Base-by-base conservation (phyloP, 2,113 vertebrate genomes). In the Panthera leo region DNA sequence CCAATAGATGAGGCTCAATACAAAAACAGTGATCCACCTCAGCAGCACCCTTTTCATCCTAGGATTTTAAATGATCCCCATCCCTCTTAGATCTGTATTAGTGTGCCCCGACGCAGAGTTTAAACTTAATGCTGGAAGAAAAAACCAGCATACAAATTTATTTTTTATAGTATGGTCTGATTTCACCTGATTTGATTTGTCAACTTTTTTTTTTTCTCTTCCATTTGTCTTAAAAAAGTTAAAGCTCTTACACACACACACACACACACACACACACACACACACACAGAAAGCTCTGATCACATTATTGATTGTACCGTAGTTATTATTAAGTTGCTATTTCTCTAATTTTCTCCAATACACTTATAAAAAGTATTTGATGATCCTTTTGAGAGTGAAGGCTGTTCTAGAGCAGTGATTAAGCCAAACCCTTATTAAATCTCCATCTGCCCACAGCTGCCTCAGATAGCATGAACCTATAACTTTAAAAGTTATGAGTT, bases 361-460 rank as follows among this genome's bases (percentile, higher is more conserved):
- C 63, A 34, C 23, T 95, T 92, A 29, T 29, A 71, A 63, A 93
- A 83, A 84, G 29, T 48, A 55, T 63, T 80, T 92, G 48, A 85
- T 48, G 71, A 55, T 87, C 55, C 21, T 86, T 96, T 87, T 65
- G 39, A 89, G 15, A 91, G 10, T n/a, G 7, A 85, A 18, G 8
- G 84, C 76, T 63, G 5, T 92, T 92, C 55, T 92, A 61, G 42
- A 71, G 10, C 36, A 36, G n/a, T 91, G 25, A 80, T 84, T 92
- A 83, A 96, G 88, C 48, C 53, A 94, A 95, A 85, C 65, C 48
- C 12, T 93, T 51, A 76, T 91, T 92, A 89, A 53, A 84, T 94
- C 21, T 86, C 36, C 68, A 48, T 91, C 65, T 89, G 27, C 31
- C 21, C 36, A 75, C 12, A 71, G n/a, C 53, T 83, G 3, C 84